phyloP scores from a whole-genome alignment of 2,888 invertebrate species.

The Steinernema hermaphroditum region DNA sequence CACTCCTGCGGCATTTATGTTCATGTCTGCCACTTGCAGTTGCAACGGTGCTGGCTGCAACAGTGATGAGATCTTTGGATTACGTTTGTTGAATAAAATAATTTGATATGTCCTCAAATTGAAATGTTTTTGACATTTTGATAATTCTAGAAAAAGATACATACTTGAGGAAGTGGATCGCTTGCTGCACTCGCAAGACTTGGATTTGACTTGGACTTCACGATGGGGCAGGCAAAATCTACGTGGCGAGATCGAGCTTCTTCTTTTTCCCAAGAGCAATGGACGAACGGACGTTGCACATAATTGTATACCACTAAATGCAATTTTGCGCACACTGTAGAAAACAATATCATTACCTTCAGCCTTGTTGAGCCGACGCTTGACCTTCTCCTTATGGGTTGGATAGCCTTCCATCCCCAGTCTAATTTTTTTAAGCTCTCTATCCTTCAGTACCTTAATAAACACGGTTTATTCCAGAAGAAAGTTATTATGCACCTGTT shows the following conservation, averaged over 20 bases:
- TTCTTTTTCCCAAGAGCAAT: slow-evolving; percentile 99
- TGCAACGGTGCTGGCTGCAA: slow-evolving; percentile 52
- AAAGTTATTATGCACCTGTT: slow-evolving; percentile 72
- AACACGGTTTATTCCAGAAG: slow-evolving; percentile 42
- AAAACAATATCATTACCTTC: slow-evolving; percentile 72
- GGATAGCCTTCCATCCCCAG: slow-evolving; percentile 97
- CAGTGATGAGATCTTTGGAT: background rate
- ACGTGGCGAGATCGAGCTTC: slow-evolving; percentile 98
- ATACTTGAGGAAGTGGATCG: slow-evolving; percentile 68
- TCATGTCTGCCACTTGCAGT: slow-evolving; percentile 33
- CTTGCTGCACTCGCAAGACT: slow-evolving; percentile 67
- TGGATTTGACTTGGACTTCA: slow-evolving; percentile 66
- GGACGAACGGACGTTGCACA: slow-evolving; percentile 96
- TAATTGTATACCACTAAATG: slow-evolving; percentile 94
- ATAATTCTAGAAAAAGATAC: too few relatives aligned
- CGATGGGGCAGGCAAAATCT: slow-evolving; percentile 74
- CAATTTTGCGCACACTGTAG: too few relatives aligned
- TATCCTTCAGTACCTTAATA: slow-evolving; percentile 83
- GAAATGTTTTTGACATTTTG: too few relatives aligned
- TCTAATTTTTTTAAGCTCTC: slow-evolving; percentile 96
- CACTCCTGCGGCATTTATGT: slow-evolving; percentile 7
- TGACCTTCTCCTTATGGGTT: slow-evolving; percentile 97
- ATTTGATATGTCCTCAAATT: background rate
- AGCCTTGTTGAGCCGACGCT: slow-evolving; percentile 87
- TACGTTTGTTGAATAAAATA: background rate